Base-by-base conservation (phyloP, 2,797 vertebrate genomes). In the Thalassophryne amazonica region DNA sequence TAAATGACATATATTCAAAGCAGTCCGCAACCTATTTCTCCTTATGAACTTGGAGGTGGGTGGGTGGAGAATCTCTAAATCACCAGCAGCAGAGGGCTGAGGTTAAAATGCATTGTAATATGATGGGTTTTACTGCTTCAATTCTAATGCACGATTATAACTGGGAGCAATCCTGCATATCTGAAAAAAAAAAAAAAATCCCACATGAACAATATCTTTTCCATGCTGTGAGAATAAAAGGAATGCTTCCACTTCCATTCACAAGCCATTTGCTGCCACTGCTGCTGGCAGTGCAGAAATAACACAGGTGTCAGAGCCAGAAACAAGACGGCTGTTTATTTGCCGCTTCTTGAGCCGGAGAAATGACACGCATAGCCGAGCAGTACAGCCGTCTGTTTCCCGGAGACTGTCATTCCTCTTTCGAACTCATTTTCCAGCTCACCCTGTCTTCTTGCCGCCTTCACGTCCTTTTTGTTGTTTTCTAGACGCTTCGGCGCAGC, bases 321-420 rank as follows among this genome's bases (percentile, higher is more conserved):
- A 85, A 77, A 77, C 69, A 76, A 62, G 70, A 77, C 54, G 58
- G 60, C 80, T 81, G 78, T 79, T 84, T 78, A 86, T 84, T 84
- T 85, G 69, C 67, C 60, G 76, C 80, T 81, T 74, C 73, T 68
- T 60, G 69, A 81, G 78, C 69, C 7, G 73, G 55, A 67, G 48
- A 65, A 78, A 75, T 73, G 69, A 73, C 57, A 60, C 4, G 73
- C 81, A 62, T 78, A 51, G 57, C 8, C 15, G 55, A 81, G 73
- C 57, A 14, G 11, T 24, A 53, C 63, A 17, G 54, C 66, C 40
- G 63, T 78, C 77, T 81, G 73, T 64, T 79, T 52, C 12, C 62
- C 16, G 16, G 64, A 62, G 18, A 13, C 52, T 42, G 63, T 50
- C 63, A 37, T 57, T 70, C 35, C 53, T 51, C 43, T 29, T 49